Evolutionary conservation across 2,888 invertebrate species (phyloP).

Genomic region (Poecilus cupreus): DNA sequence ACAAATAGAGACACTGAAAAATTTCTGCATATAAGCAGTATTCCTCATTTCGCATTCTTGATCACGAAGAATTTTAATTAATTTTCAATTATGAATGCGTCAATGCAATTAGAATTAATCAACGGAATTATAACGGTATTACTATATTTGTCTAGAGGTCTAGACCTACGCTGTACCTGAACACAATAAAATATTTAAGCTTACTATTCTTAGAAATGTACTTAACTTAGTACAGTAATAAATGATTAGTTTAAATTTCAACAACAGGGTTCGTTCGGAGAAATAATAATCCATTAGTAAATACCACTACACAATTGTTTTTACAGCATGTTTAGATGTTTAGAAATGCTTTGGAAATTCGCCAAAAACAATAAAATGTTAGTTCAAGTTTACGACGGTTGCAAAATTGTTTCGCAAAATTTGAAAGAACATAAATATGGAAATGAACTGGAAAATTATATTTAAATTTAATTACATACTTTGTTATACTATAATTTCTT

Average conservation of each 20-base stretch:
- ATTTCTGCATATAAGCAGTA: too few relatives aligned
- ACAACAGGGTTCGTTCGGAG: background rate
- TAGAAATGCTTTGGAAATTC: background rate
- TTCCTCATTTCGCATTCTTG: background rate
- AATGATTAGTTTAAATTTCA: background rate
- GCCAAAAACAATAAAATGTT: background rate
- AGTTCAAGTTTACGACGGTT: background rate
- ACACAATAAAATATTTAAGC: background rate
- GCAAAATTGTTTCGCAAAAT: background rate
- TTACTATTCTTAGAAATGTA: conserved; percentile 9
- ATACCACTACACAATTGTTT: background rate
- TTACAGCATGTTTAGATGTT: background rate
- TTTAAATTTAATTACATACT: too few relatives aligned
- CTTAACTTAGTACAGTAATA: background rate
- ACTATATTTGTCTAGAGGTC: background rate
- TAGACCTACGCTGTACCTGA: background rate
- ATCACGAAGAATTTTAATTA: conserved; percentile 17
- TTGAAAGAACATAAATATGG: background rate
- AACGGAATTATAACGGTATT: conserved; percentile 5
- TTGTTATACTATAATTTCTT: too few relatives aligned
- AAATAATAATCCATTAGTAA: background rate
- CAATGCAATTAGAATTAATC: conserved; percentile 19
- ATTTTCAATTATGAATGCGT: conserved; percentile 4
- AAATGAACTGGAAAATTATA: too few relatives aligned
- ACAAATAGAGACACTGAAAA: too few relatives aligned